Evolutionary conservation across 2,113 vertebrate species (phyloP), one percentile per base, ranked within the genome.

Genomic region (Calonectris borealis): DNA sequence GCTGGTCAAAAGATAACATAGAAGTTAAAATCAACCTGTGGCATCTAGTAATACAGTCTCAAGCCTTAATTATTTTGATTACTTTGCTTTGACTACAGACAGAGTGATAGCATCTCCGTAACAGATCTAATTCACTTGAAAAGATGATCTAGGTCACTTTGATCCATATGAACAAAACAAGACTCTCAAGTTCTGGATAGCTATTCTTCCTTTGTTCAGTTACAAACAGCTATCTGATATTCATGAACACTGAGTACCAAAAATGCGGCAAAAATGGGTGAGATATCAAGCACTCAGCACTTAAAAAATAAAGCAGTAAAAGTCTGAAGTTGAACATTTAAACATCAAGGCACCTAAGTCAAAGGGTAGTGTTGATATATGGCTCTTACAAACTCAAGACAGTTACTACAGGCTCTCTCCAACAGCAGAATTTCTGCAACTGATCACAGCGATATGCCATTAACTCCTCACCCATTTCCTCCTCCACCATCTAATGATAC

Each of bases 401-500:
- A 79, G 34, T 79, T 85, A 69, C 62, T 87, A 64, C 42, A 86
- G 71, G 40, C 65, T 55, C 38, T 60, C n/a, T 75, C 55, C 78
- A 79, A 81, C 29, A 91, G 69, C 58, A 91, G 86, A 90, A 91
- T 83, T 94, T 94, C 84, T 96, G 86, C 93, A 96, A 21, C 66
- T 80, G 91, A 93, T 93, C 89, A 73, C 88, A 96, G 78, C 3
- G 3, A 64, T 86, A 36, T 38, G 68, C 86, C 77, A 94, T 96
- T 96, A 96, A 57, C 60, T 91, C 52, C 81, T 90, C 77, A 66
- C 52, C 84, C 79, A 95, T 80, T 85, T 96, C 85, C 92, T 95
- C 36, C 65, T 86, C 38, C 75, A 93, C 61, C 80, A 78, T 20
- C 84, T 90, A 93, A 88, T 87, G 90, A 68, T 83, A 94, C 20